phyloP scores from a whole-genome alignment of 2,888 invertebrate species.

The Ophion ellenae region DNA sequence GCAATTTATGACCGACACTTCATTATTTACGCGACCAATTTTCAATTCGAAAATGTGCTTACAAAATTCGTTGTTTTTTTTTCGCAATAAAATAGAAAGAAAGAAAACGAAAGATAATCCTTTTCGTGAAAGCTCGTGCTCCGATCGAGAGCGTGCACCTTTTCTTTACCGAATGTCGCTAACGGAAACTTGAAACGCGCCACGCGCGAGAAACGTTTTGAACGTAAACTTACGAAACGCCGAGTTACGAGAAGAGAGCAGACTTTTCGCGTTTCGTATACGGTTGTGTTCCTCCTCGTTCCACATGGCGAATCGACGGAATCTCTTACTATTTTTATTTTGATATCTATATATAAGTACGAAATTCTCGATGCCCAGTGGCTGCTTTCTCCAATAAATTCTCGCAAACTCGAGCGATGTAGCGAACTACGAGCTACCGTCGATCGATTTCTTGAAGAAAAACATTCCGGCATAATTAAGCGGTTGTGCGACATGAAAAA shows the following conservation, averaged over 20 bases:
- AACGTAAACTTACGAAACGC: constrained; percentile 55
- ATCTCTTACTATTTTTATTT: constrained; percentile 39
- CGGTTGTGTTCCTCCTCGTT: constrained; percentile 62
- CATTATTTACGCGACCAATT: background rate
- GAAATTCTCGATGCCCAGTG: constrained; percentile 29
- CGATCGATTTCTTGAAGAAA: background rate
- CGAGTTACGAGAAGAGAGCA: constrained; percentile 16
- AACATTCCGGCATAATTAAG: background rate
- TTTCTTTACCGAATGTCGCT: background rate
- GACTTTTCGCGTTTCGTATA: constrained; percentile 56
- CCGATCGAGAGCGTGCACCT: background rate
- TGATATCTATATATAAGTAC: constrained; percentile 19
- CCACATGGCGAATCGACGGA: constrained; percentile 61
- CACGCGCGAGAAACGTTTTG: constrained; percentile 32
- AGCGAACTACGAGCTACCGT: background rate
- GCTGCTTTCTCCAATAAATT: constrained; percentile 34
- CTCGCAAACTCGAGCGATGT: background rate
- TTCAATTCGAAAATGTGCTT: background rate
- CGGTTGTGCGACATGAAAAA: background rate
- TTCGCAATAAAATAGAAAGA: background rate
- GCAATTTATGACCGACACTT: background rate
- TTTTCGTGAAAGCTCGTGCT: background rate
- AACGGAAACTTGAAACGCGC: constrained; percentile 1
- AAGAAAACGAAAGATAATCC: background rate
- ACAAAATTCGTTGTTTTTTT: background rate